Percentiles rank a stretch among this genome's conserved stretches.
Evolutionary conservation across 1,140 invertebrate genomes (phyloP).

Genomic region (Micrasema longulum): DNA sequence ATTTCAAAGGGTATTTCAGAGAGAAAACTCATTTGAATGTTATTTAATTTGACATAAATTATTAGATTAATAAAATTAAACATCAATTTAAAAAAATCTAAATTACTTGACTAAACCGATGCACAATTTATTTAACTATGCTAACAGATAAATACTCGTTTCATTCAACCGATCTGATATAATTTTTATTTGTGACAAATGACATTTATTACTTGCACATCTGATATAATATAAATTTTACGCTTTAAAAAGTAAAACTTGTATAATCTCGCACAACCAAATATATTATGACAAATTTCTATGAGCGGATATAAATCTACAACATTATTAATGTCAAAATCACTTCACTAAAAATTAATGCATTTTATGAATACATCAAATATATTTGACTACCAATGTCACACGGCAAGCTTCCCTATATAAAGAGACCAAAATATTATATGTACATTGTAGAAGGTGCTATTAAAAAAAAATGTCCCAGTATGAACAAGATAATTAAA

Average conservation of each 20-base stretch:
- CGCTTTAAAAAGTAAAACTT: constrained; percentile 17
- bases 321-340: constrained; percentile 11
- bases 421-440: constrained; percentile 27
- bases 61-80: too few relatives aligned
- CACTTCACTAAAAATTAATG: constrained; percentile 12
- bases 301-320: constrained; percentile 4
- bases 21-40: too few relatives aligned
- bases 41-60: too few relatives aligned
- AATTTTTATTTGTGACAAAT: constrained; percentile 16
- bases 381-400: constrained; percentile 29
- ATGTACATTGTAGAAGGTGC: constrained; percentile 13
- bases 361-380: constrained; percentile 9
- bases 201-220: constrained; percentile 11
- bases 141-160: too few relatives aligned
- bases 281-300: constrained; percentile 26
- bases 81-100: too few relatives aligned
- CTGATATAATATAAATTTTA: constrained; percentile 1
- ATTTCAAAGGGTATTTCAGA: too few relatives aligned
- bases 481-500: too few relatives aligned
- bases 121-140: too few relatives aligned
- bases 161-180: too few relatives aligned
- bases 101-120: too few relatives aligned
- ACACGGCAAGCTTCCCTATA: constrained; percentile 25
- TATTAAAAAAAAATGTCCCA: too few relatives aligned
- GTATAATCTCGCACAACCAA: constrained; percentile 31